Percentiles rank a stretch among this genome's conserved stretches.
These are phyloP conservation scores for Ardeotis arabs DNA, from an alignment of 2,113 vertebrate species.

Conservation along the genomic window DNA sequence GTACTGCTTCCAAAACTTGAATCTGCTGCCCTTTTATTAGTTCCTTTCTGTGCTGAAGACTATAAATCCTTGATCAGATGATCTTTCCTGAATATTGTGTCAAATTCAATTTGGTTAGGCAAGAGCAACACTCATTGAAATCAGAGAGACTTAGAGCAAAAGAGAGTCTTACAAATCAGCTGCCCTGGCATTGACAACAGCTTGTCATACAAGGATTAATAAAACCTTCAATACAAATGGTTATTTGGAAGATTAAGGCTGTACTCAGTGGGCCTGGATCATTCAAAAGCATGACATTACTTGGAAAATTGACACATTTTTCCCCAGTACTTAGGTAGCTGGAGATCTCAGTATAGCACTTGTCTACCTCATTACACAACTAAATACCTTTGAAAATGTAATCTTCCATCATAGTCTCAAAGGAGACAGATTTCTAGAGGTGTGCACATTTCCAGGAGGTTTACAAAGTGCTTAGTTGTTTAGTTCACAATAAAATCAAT, in stretches of 20 bases:
- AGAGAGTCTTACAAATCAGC: background rate
- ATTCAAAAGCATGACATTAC: background rate
- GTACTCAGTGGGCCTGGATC: background rate
- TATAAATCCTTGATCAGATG: background rate
- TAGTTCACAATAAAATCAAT: conserved; percentile 5
- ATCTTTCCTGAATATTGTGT: background rate
- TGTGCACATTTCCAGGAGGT: background rate
- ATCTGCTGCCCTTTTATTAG: background rate
- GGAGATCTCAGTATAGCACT: background rate
- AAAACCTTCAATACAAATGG: background rate
- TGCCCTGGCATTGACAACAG: background rate
- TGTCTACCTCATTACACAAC: background rate
- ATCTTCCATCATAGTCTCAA: background rate
- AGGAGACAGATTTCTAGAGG: conserved; percentile 12
- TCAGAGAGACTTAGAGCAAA: background rate
- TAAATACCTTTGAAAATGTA: conserved; percentile 21
- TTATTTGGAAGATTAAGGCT: background rate
- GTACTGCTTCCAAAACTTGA: background rate
- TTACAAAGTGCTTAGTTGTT: background rate
- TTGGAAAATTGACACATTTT: background rate
- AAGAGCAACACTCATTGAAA: background rate
- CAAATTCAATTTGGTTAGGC: background rate
- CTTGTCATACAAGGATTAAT: background rate
- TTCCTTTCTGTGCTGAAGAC: background rate
- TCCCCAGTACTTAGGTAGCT: background rate